These are phyloP conservation scores for Cyclopterus lumpus DNA, from an alignment of 2,797 vertebrate species.

Conservation along the genomic window DNA sequence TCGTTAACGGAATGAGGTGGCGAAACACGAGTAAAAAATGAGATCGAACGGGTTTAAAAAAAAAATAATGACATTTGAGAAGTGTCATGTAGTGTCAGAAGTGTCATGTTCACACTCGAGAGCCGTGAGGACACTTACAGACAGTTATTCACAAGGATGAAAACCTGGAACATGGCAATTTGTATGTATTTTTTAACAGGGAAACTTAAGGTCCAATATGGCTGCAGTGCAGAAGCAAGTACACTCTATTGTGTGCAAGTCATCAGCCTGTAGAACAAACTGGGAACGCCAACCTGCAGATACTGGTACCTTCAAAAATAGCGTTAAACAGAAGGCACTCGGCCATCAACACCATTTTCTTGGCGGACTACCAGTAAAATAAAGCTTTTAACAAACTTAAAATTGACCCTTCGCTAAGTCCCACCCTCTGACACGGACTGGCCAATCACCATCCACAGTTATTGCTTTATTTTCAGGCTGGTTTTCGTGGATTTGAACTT, in stretches of 20 bases:
- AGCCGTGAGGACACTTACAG: not conserved
- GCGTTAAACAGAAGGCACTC: not conserved
- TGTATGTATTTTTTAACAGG: constrained; percentile 6
- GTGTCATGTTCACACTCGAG: constrained; percentile 17
- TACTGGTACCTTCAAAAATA: constrained; percentile 24
- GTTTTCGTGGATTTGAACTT: too few relatives aligned
- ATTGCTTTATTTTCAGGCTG: too few relatives aligned
- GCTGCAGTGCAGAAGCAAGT: constrained; percentile 23
- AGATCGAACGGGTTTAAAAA: constrained; percentile 27
- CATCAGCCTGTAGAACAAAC: constrained; percentile 41
- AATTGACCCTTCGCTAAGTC: too few relatives aligned
- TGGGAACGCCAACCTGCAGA: constrained; percentile 20
- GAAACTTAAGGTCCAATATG: constrained; percentile 1
- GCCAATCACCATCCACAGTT: too few relatives aligned
- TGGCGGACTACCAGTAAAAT: not conserved
- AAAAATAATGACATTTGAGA: too few relatives aligned
- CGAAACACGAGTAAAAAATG: constrained; percentile 24
- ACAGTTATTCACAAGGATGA: constrained; percentile 6
- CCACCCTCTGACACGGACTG: too few relatives aligned
- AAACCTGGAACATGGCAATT: constrained; percentile 11
- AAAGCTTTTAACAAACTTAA: not conserved
- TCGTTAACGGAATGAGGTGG: constrained; percentile 3
- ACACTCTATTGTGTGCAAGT: constrained; percentile 40
- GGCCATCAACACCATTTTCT: not conserved
- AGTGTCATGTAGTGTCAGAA: constrained; percentile 35